Conservation (phyloP, 2,888 invertebrate genomes). For the Catotricha subobsoleta region DNA sequence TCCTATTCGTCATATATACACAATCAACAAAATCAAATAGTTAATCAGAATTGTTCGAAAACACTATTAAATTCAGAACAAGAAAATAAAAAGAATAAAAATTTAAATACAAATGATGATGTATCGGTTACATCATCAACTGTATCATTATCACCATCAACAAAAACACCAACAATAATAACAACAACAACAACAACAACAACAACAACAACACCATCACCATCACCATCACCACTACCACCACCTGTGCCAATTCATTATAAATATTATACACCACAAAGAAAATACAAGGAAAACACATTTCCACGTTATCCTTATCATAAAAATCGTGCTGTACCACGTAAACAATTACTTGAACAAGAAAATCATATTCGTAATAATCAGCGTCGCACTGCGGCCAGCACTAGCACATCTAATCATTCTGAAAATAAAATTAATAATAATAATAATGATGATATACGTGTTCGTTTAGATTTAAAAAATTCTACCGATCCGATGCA, state of each 20-base stretch:
- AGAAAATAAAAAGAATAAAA: neutral
- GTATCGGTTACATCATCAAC: neutral
- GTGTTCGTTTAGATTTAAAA: slow-evolving; percentile 26
- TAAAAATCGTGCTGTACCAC: slow-evolving; percentile 24
- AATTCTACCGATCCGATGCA: slow-evolving; percentile 18
- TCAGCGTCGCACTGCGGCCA: neutral
- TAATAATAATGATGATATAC: slow-evolving; percentile 18
- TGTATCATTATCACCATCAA: neutral
- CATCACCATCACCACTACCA: slow-evolving; percentile 10
- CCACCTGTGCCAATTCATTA: slow-evolving; percentile 21
- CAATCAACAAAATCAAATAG: neutral
- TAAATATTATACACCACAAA: slow-evolving; percentile 28
- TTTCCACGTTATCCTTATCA: slow-evolving; percentile 26
- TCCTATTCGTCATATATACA: neutral
- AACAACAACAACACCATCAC: slow-evolving; percentile 16
- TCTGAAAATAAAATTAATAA: slow-evolving; percentile 20
- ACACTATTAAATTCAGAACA: neutral
- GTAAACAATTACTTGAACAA: slow-evolving; percentile 1
- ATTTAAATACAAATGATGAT: neutral
- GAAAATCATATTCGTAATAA: neutral
- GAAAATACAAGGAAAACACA: slow-evolving; percentile 15
- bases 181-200: neutral
- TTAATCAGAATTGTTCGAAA: neutral
- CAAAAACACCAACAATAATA: neutral
- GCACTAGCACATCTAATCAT: no score